Conservation (phyloP, 2,797 vertebrate genomes). For the Brotula barbata region DNA sequence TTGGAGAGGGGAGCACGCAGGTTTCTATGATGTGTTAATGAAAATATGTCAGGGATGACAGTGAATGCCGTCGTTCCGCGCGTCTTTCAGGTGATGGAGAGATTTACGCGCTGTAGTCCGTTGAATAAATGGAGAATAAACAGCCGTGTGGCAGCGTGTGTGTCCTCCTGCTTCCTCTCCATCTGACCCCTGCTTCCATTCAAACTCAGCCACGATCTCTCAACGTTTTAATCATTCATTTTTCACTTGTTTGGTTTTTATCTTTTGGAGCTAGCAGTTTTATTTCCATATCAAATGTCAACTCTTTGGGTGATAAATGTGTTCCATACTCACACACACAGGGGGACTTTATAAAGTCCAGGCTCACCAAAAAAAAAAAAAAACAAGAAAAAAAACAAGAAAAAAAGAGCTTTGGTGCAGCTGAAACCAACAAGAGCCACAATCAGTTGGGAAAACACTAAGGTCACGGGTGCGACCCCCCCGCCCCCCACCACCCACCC, state of each 20-base stretch:
- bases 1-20: constrained; percentile 6
- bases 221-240: neutral
- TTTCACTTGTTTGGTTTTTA: too few species aligned
- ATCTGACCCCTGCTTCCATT: constrained; percentile 17
- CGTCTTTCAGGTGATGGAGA: constrained; percentile 24
- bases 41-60: constrained; percentile 29
- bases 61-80: constrained; percentile 31
- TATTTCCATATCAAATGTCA: too few species aligned
- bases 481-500: neutral
- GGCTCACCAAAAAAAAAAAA: constrained; percentile 8
- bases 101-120: constrained; percentile 10
- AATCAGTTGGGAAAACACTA: constrained; percentile 59
- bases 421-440: constrained; percentile 50
- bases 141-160: constrained; percentile 12
- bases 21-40: constrained; percentile 8
- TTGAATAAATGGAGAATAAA: constrained; percentile 7
- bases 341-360: constrained; percentile 9
- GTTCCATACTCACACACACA: constrained; percentile 11
- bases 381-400: too few species aligned
- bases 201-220: constrained; percentile 10
- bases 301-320: constrained; percentile 20
- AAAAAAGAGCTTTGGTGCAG: constrained; percentile 29
- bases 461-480: constrained; percentile 67
- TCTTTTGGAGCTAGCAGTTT: too few species aligned
- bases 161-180: neutral